Conservation (phyloP, 1,140 invertebrate species). For the Drosophila suzukii region DNA sequence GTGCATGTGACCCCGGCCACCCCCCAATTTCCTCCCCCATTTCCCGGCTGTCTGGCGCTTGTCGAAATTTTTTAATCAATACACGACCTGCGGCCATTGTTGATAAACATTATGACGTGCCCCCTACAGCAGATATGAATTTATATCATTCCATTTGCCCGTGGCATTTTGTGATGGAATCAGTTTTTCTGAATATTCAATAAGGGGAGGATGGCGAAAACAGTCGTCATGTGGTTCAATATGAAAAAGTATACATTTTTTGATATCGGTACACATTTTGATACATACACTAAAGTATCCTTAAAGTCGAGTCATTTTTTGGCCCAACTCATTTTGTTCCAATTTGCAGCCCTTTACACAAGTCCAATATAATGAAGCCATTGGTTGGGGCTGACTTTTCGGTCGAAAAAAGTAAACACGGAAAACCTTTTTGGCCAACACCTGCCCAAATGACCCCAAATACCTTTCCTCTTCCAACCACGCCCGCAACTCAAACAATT, state of each 20-base stretch:
- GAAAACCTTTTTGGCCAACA: constrained; percentile 53
- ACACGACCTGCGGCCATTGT: constrained; percentile 65
- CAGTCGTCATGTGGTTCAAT: not conserved
- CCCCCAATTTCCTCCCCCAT: not conserved
- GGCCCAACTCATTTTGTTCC: not conserved
- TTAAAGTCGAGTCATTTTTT: not conserved
- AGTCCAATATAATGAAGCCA: constrained; percentile 56
- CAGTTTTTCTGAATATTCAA: constrained; percentile 28
- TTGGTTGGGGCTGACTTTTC: constrained; percentile 51
- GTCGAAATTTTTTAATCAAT: constrained; percentile 74
- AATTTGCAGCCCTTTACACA: constrained; percentile 10
- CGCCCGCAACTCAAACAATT: constrained; percentile 45
- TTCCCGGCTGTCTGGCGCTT: constrained; percentile 12
- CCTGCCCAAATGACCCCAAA: constrained; percentile 50
- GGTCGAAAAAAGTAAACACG: constrained; percentile 22
- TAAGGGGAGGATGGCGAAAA: not conserved
- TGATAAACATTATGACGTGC: constrained; percentile 71
- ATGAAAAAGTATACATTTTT: not conserved
- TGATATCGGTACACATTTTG: not conserved
- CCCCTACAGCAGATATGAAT: constrained; percentile 51
- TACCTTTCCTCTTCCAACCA: constrained; percentile 6
- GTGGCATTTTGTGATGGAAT: constrained; percentile 29
- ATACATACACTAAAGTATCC: not conserved
- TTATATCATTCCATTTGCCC: constrained; percentile 57
- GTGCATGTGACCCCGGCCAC: constrained; percentile 29